Evolutionary conservation across 2,113 vertebrate genomes (phyloP).

Genomic region (Aegotheles bennettii): DNA sequence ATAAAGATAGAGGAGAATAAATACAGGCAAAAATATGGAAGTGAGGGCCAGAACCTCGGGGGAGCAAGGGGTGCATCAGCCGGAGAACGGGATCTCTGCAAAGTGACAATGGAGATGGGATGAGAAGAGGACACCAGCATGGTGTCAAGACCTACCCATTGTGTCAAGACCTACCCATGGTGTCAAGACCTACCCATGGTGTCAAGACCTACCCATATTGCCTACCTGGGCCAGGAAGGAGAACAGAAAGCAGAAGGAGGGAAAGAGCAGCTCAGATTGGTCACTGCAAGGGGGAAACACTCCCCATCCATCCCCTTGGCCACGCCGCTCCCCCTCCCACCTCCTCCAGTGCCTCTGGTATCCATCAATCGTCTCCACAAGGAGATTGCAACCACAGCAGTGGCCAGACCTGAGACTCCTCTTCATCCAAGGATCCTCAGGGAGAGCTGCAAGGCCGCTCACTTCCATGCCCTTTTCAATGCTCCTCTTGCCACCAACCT

Average conservation of each 20-base stretch:
- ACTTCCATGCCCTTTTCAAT: rapidly evolving
- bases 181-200: rapidly evolving
- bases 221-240: conserved; percentile 52
- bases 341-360: neutral
- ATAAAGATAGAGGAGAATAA: neutral
- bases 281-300: neutral
- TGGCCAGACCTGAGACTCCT: neutral
- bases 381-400: neutral
- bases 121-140: neutral
- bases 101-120: neutral
- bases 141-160: neutral
- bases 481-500: neutral
- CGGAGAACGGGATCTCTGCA: rapidly evolving
- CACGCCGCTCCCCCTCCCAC: neutral
- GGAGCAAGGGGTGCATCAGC: rapidly evolving
- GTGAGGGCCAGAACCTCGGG: rapidly evolving
- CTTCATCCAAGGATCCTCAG: neutral
- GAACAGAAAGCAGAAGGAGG: conserved; percentile 49
- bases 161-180: rapidly evolving
- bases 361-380: neutral
- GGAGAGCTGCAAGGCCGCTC: neutral
- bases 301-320: neutral
- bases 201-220: neutral
- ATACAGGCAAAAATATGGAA: neutral
- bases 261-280: conserved; percentile 30